Evolutionary conservation across 2,113 vertebrate genomes (phyloP).

Genomic region (Neomonachus schauinslandi): DNA sequence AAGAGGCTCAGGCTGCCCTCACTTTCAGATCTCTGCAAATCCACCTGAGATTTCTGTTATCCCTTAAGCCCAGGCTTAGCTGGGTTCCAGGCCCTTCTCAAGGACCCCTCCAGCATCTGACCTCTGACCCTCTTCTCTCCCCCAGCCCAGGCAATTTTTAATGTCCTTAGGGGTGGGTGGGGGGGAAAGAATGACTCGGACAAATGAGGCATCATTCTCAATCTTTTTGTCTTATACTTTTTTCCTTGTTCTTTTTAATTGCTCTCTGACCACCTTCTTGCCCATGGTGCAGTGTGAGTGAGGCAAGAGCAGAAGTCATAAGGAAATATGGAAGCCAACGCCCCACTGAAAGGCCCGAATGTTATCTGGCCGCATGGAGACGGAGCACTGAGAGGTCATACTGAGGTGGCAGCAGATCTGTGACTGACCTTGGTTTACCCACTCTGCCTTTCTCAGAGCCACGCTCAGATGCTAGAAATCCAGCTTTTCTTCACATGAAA

Average conservation of each 20-base stretch:
- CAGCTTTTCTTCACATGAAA: not conserved
- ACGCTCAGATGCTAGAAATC: not conserved
- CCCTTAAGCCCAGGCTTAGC: not conserved
- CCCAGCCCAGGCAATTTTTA: not conserved
- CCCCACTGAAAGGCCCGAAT: not conserved
- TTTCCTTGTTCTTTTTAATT: not conserved
- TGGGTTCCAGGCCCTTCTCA: not conserved
- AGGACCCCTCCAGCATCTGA: not conserved
- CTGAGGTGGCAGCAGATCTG: not conserved
- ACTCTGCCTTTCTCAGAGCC: not conserved
- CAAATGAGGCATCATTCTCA: not conserved
- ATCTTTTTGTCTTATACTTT: not conserved
- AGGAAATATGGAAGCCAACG: not conserved
- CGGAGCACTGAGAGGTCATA: not conserved
- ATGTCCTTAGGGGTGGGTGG: not conserved
- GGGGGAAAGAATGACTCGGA: not conserved
- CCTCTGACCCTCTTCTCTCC: not conserved
- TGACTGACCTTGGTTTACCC: not conserved
- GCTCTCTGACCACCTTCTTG: not conserved
- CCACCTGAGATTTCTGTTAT: not conserved
- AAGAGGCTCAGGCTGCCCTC: not conserved
- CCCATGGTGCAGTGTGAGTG: not conserved
- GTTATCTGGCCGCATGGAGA: not conserved
- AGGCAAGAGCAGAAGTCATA: not conserved
- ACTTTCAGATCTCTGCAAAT: conserved; percentile 9